Conservation (phyloP, 1,140 invertebrate species). For the Drosophila littoralis region DNA sequence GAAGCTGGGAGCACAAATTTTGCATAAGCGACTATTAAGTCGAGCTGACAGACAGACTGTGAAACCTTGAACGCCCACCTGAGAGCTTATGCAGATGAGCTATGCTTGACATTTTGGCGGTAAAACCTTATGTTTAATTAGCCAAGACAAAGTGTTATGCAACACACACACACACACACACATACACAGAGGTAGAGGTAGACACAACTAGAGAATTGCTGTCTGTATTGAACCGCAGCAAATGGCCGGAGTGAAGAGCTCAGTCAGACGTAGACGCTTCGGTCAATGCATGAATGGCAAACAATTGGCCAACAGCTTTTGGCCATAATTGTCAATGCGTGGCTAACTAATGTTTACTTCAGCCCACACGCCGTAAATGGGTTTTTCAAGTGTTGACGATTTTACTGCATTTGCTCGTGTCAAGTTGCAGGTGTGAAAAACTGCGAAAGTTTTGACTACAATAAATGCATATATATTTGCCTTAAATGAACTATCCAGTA, state of each 20-base stretch:
- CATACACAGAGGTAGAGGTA: background rate
- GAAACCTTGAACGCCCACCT: constrained; percentile 18
- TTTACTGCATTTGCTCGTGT: constrained; percentile 11
- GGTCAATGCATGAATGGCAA: constrained; percentile 70
- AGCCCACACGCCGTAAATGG: constrained; percentile 4
- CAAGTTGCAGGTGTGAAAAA: background rate
- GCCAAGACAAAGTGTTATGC: constrained; percentile 16
- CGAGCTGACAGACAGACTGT: background rate
- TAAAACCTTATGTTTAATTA: constrained; percentile 32
- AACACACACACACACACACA: constrained; percentile 1
- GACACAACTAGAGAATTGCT: constrained; percentile 10
- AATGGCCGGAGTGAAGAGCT: constrained; percentile 6
- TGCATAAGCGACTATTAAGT: constrained; percentile 23
- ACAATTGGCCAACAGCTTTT: constrained; percentile 44
- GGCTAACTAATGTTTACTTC: constrained; percentile 28
- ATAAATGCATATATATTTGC: background rate
- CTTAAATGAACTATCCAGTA: background rate
- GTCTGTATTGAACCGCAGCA: constrained; percentile 17
- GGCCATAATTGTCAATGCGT: constrained; percentile 50
- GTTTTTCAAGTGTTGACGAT: constrained; percentile 16
- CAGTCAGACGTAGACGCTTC: constrained; percentile 1
- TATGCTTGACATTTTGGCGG: constrained; percentile 2
- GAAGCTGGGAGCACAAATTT: background rate
- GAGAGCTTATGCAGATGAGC: background rate
- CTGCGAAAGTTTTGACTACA: background rate